These are phyloP conservation scores for Mesoligia furuncula DNA, from an alignment of 2,888 invertebrate genomes.

Conservation along the genomic window DNA sequence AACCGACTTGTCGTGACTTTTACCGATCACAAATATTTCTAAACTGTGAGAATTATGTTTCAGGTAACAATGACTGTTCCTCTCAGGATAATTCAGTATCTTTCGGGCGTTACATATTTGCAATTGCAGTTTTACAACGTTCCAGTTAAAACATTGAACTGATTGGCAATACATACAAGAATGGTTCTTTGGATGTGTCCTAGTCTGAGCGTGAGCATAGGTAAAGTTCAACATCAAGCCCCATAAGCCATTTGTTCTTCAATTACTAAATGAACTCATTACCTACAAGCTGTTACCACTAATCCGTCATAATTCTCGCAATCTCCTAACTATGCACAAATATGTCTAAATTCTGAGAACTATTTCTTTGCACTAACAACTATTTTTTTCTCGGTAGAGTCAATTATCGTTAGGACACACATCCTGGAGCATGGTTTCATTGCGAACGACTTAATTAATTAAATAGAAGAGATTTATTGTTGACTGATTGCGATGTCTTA, in stretches of 20 bases:
- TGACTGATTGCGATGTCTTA: background rate
- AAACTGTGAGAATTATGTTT: background rate
- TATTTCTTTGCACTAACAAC: background rate
- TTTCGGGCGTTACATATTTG: background rate
- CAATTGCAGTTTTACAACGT: background rate
- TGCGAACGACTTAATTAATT: conserved; percentile 14
- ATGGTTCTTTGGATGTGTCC: too few relatives aligned
- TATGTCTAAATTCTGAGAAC: conserved; percentile 41
- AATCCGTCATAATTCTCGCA: conserved; percentile 15
- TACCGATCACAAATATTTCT: background rate
- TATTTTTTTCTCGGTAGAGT: conserved; percentile 9
- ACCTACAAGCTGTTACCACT: conserved; percentile 4
- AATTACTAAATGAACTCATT: conserved; percentile 38
- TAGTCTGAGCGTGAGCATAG: background rate
- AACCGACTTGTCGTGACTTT: background rate
- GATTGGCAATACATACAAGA: background rate
- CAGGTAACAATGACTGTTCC: background rate
- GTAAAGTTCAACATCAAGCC: background rate
- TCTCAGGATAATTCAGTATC: background rate
- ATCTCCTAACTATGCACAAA: conserved; percentile 35
- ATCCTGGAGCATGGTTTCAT: conserved; percentile 30
- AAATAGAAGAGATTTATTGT: background rate
- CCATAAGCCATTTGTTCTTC: background rate
- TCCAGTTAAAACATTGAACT: background rate
- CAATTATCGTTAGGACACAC: conserved; percentile 8